Evolutionary conservation across 2,888 invertebrate species (phyloP).

Genomic region (Electrophaes corylata): DNA sequence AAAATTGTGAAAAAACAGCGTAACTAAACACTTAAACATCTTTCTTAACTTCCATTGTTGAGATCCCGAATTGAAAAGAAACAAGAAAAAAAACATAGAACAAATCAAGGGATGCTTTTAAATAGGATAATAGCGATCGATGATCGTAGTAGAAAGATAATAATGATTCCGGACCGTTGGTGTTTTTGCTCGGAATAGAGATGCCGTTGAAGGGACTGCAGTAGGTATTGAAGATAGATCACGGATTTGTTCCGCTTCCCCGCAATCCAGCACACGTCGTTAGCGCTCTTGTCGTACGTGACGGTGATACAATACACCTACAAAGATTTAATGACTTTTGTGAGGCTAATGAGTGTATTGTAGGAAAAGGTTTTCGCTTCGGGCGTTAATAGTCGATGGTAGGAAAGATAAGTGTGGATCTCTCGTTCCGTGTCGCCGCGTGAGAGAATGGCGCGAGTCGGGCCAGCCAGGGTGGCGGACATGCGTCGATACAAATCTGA

Average conservation of each 20-base stretch:
- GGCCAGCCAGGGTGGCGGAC: conserved; percentile 68
- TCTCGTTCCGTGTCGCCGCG: conserved; percentile 49
- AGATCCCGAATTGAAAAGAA: conserved; percentile 74
- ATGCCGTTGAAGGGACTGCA: conserved; percentile 71
- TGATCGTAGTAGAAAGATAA: conserved; percentile 82
- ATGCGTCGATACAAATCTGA: conserved; percentile 75
- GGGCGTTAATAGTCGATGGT: conserved; percentile 66
- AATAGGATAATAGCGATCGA: conserved; percentile 83
- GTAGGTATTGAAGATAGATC: conserved; percentile 69
- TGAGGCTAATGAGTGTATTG: conserved; percentile 78
- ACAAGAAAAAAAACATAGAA: conserved; percentile 71
- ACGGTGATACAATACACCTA: conserved; percentile 69
- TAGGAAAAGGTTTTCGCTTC: conserved; percentile 63
- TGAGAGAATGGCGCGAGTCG: conserved; percentile 69
- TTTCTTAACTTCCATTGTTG: conserved; percentile 82
- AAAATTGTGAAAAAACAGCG: conserved; percentile 82
- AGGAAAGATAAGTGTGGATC: conserved; percentile 62
- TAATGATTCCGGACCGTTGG: conserved; percentile 77
- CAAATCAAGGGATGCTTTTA: conserved; percentile 83
- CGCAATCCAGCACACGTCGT: conserved; percentile 79
- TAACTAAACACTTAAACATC: conserved; percentile 83
- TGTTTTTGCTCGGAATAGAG: conserved; percentile 66
- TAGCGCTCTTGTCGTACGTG: conserved; percentile 78
- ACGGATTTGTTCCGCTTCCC: conserved; percentile 80
- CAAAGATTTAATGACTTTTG: conserved; percentile 76